These are phyloP conservation scores for Heliconius congener DNA, from an alignment of 1,140 invertebrate species.

Conservation along the genomic window DNA sequence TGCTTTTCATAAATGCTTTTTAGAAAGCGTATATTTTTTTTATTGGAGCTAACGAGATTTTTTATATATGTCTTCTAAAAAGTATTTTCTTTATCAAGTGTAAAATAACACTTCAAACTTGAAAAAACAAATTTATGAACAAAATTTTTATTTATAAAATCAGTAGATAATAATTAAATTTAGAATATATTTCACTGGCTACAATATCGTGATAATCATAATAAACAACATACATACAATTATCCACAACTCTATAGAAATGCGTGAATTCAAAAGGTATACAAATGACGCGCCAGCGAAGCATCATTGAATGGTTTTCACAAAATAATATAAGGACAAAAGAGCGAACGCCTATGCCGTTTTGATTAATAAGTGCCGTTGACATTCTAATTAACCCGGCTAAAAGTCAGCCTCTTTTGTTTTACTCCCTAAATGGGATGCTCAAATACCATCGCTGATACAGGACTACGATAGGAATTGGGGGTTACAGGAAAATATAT, in stretches of 20 bases:
- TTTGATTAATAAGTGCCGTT: slow-evolving; percentile 76
- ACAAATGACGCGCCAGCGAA: slow-evolving; percentile 43
- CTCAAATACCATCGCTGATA: slow-evolving; percentile 52
- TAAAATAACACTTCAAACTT: no score
- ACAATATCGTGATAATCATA: neutral
- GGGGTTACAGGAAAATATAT: neutral
- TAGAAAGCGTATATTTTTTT: no score
- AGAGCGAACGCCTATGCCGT: slow-evolving; percentile 46
- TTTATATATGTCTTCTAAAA: no score
- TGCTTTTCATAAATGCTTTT: no score
- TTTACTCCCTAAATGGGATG: slow-evolving; percentile 52
- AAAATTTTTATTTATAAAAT: no score
- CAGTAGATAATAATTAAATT: neutral
- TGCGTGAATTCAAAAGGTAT: slow-evolving; percentile 26
- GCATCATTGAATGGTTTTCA: slow-evolving; percentile 37
- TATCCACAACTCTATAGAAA: slow-evolving; percentile 6
- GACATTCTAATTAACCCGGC: slow-evolving; percentile 76
- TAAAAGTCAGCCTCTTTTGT: slow-evolving; percentile 70
- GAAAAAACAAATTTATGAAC: no score
- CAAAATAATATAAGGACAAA: slow-evolving; percentile 44
- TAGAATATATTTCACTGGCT: neutral
- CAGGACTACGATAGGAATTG: slow-evolving; percentile 21
- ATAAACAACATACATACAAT: slow-evolving; percentile 4
- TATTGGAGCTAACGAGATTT: no score
- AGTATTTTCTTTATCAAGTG: no score